Conservation (phyloP, 1,140 invertebrate genomes). For the Druon quercuslanigerum region DNA sequence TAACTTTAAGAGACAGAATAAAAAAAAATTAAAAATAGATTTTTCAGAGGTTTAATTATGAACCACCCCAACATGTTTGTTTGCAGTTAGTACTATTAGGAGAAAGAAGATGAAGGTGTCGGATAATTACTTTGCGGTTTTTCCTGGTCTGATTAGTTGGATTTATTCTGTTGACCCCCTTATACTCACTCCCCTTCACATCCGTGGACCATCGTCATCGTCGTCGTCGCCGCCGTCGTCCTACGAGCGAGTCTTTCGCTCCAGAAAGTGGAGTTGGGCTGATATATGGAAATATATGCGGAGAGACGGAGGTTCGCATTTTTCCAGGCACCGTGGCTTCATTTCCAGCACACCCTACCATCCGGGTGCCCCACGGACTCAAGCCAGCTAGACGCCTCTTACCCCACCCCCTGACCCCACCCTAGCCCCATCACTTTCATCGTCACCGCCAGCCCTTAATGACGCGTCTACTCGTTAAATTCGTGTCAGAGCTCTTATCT, state of each 20-base stretch:
- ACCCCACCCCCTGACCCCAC: neutral
- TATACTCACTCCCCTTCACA: constrained; percentile 58
- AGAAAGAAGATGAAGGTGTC: constrained; percentile 59
- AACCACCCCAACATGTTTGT: too few species aligned
- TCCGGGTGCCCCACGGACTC: constrained; percentile 29
- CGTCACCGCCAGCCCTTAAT: constrained; percentile 57
- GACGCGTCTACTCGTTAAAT: constrained; percentile 72
- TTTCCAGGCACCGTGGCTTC: constrained; percentile 72
- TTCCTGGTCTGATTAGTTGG: constrained; percentile 75
- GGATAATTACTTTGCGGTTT: constrained; percentile 75
- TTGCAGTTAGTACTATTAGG: neutral
- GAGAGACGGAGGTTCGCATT: constrained; percentile 72
- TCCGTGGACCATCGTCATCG: constrained; percentile 29
- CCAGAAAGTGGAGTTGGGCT: constrained; percentile 60
- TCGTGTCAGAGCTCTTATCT: constrained; percentile 62
- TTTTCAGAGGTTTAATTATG: too few species aligned
- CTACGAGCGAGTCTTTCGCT: constrained; percentile 48
- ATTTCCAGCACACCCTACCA: constrained; percentile 64
- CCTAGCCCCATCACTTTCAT: constrained; percentile 12
- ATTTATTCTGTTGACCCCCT: constrained; percentile 74
- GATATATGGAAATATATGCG: constrained; percentile 76
- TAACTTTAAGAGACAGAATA: too few species aligned
- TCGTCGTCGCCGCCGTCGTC: constrained; percentile 43
- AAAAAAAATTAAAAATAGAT: too few species aligned
- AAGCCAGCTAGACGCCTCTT: too few species aligned